Evolutionary conservation across 2,797 vertebrate genomes (phyloP).

Genomic region (Danio tinwini): DNA sequence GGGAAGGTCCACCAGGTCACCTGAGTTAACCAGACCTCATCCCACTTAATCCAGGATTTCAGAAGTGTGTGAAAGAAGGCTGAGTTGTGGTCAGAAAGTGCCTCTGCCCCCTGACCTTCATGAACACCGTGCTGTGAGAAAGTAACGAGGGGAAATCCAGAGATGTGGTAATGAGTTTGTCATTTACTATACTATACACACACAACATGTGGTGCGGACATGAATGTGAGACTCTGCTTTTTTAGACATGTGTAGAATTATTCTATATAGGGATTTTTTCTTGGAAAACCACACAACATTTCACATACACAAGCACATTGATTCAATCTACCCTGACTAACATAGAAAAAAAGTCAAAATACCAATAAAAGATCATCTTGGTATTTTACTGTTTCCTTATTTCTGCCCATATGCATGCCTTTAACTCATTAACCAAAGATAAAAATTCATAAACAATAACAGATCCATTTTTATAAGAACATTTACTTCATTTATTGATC

Average conservation of each 20-base stretch:
- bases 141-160: neutral
- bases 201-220: neutral
- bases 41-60: conserved; percentile 78
- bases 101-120: conserved; percentile 54
- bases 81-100: conserved; percentile 26
- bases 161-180: conserved; percentile 24
- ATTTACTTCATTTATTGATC: conserved; percentile 8
- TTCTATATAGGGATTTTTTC: neutral
- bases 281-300: neutral
- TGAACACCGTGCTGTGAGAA: conserved; percentile 21
- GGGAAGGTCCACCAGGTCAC: conserved; percentile 72
- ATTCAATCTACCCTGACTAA: neutral
- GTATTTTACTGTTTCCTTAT: neutral
- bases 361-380: neutral
- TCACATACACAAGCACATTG: neutral
- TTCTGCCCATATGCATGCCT: neutral
- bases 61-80: conserved; percentile 72
- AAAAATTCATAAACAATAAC: neutral
- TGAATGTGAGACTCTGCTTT: neutral
- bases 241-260: neutral
- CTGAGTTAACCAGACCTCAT: conserved; percentile 74
- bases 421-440: neutral
- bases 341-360: neutral
- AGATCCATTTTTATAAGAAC: neutral
- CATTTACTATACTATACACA: conserved; percentile 3